A percentile compares a stretch with the other conserved stretches of the same genome.
These are phyloP conservation scores for Aphelenchoides avenae DNA, from an alignment of 1,140 invertebrate species.

Conservation along the genomic window DNA sequence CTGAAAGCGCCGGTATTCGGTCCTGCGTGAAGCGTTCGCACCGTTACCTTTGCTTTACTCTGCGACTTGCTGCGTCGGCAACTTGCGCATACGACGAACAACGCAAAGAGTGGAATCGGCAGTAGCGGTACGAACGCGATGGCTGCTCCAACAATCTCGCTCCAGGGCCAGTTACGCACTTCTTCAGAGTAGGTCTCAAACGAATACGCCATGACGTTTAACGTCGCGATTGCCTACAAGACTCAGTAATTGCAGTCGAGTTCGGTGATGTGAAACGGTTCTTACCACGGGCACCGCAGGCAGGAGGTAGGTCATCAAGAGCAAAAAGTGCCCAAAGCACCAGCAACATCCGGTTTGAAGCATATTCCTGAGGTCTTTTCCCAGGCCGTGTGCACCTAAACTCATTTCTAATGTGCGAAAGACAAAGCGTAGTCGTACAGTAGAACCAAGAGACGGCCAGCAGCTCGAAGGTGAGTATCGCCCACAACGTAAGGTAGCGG, in stretches of 20 bases:
- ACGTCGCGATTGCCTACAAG: slow-evolving; percentile 46
- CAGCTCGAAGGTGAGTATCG: slow-evolving; percentile 52
- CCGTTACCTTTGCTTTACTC: no score
- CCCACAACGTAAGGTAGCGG: slow-evolving; percentile 52
- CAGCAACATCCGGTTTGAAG: slow-evolving; percentile 46
- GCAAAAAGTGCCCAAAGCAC: slow-evolving; percentile 52
- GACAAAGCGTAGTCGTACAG: slow-evolving; percentile 30
- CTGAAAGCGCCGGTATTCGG: slow-evolving; percentile 36
- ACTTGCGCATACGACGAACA: slow-evolving; percentile 37
- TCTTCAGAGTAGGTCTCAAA: slow-evolving; percentile 44
- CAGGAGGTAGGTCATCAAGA: slow-evolving; percentile 53
- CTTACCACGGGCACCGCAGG: slow-evolving; percentile 49
- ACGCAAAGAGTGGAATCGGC: slow-evolving; percentile 51
- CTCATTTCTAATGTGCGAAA: slow-evolving; percentile 21
- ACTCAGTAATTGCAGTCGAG: not conserved
- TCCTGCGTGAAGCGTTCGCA: slow-evolving; percentile 12
- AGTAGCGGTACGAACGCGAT: slow-evolving; percentile 52
- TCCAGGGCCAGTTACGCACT: slow-evolving; percentile 47
- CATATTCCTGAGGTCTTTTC: slow-evolving; percentile 53
- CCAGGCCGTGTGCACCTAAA: slow-evolving; percentile 49
- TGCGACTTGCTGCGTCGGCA: no score
- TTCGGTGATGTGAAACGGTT: not conserved
- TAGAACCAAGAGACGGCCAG: slow-evolving; percentile 57
- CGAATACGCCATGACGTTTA: slow-evolving; percentile 52
- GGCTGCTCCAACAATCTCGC: slow-evolving; percentile 46